Evolutionary conservation across 1,140 invertebrate genomes (phyloP).

Genomic region (Portunus trituberculatus): DNA sequence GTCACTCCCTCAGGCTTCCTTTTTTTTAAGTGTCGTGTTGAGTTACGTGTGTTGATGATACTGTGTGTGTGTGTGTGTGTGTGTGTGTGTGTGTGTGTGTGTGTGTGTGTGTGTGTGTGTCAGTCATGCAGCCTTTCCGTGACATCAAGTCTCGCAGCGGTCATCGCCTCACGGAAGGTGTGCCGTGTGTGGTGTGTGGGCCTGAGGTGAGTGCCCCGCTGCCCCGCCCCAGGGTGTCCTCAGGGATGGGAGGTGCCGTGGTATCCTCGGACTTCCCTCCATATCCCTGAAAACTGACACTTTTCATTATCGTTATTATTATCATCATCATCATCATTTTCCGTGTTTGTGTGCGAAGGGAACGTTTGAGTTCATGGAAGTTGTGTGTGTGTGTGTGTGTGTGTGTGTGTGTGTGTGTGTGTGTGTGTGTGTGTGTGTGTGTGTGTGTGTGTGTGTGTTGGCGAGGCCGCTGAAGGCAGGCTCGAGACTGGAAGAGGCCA

Average conservation of each 20-base stretch:
- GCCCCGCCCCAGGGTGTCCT: background rate
- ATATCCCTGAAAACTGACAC: too few relatives aligned
- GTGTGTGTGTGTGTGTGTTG: background rate
- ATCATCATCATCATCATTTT: too few relatives aligned
- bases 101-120: background rate
- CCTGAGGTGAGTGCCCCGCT: background rate
- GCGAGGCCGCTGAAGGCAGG: background rate
- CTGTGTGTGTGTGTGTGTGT: background rate
- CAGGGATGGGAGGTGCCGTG: background rate
- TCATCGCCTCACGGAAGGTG: background rate
- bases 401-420: background rate
- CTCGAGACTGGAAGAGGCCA: background rate
- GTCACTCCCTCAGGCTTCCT: background rate
- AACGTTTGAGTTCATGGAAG: too few relatives aligned
- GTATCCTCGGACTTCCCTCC: background rate
- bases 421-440: too few relatives aligned
- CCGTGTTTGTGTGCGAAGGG: too few relatives aligned
- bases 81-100: slow-evolving; percentile 1
- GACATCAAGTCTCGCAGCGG: background rate
- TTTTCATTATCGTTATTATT: too few relatives aligned
- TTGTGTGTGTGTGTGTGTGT: too few relatives aligned
- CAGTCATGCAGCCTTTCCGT: background rate
- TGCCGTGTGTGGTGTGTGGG: background rate
- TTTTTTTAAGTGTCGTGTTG: background rate
- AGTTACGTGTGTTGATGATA: background rate